These are phyloP conservation scores for Pimephales promelas DNA, from an alignment of 2,113 vertebrate genomes.

Conservation along the genomic window DNA sequence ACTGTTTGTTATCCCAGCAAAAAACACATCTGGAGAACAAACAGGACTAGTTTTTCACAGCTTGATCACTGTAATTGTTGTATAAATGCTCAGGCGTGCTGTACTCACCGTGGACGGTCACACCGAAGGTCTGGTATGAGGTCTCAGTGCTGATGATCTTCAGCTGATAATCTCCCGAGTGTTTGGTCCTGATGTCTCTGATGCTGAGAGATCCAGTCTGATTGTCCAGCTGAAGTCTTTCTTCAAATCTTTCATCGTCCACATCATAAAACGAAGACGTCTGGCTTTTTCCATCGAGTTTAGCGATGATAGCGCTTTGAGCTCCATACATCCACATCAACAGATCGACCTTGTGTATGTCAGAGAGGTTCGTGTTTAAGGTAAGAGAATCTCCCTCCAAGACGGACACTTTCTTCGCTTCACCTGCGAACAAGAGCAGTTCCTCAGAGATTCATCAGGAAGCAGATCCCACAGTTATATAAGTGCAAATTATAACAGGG, in stretches of 20 bases:
- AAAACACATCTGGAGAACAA: neutral
- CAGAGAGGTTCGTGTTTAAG: neutral
- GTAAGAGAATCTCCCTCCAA: neutral
- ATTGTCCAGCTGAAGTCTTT: neutral
- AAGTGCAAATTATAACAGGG: neutral
- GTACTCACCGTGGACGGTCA: neutral
- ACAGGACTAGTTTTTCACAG: neutral
- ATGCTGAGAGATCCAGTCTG: neutral
- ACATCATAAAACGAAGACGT: neutral
- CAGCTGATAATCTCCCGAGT: neutral
- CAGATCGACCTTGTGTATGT: neutral
- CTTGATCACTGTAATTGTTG: too few species aligned
- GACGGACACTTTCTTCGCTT: neutral
- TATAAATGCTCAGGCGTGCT: neutral
- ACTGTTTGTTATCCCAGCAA: neutral
- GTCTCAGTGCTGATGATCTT: neutral
- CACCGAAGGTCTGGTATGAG: neutral
- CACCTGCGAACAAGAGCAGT: neutral
- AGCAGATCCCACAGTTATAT: neutral
- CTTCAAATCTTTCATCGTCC: neutral
- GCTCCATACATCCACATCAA: conserved; percentile 6
- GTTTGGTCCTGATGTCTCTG: neutral
- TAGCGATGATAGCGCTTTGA: neutral
- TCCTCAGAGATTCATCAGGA: neutral
- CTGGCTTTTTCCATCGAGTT: neutral